Conservation (phyloP, 2,888 invertebrate species). For the Hololepta plana region DNA sequence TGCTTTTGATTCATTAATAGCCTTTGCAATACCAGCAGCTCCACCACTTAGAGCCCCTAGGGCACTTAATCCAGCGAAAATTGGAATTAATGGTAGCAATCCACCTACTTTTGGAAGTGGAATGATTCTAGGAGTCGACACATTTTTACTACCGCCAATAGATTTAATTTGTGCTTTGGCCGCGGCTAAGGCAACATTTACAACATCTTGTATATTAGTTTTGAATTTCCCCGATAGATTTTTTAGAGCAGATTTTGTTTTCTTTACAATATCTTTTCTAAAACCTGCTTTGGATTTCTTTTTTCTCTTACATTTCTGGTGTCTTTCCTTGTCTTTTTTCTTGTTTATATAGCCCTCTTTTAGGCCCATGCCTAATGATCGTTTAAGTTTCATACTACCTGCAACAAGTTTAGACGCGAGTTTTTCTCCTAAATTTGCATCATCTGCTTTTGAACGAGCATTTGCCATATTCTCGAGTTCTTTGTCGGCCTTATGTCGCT, state of each 20-base stretch:
- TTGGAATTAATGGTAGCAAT: slow-evolving; percentile 13
- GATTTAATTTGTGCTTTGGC: slow-evolving; percentile 6
- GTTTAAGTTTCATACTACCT: slow-evolving; percentile 5
- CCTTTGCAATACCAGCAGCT: slow-evolving; percentile 13
- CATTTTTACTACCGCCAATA: slow-evolving; percentile 6
- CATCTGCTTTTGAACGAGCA: too few species aligned
- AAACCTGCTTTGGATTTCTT: background rate
- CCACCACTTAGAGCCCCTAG: slow-evolving; percentile 12
- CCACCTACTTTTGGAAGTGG: slow-evolving; percentile 11
- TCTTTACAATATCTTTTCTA: background rate
- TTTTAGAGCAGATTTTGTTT: background rate
- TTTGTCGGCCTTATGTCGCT: too few species aligned
- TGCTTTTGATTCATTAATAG: slow-evolving; percentile 12
- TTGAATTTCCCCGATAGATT: too few species aligned
- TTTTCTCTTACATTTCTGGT: too few species aligned
- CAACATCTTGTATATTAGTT: slow-evolving; percentile 3
- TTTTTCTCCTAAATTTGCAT: slow-evolving; percentile 4
- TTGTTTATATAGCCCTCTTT: too few species aligned
- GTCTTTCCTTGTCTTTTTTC: slow-evolving; percentile 1
- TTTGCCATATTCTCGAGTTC: too few species aligned
- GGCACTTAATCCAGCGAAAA: slow-evolving; percentile 14
- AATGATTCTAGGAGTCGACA: slow-evolving; percentile 6
- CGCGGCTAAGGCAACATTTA: slow-evolving; percentile 5
- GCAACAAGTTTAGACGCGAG: slow-evolving; percentile 1
- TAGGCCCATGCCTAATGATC: slow-evolving; percentile 4